Conservation (phyloP, 2,797 vertebrate species). For the Rhinichthys osculus region DNA sequence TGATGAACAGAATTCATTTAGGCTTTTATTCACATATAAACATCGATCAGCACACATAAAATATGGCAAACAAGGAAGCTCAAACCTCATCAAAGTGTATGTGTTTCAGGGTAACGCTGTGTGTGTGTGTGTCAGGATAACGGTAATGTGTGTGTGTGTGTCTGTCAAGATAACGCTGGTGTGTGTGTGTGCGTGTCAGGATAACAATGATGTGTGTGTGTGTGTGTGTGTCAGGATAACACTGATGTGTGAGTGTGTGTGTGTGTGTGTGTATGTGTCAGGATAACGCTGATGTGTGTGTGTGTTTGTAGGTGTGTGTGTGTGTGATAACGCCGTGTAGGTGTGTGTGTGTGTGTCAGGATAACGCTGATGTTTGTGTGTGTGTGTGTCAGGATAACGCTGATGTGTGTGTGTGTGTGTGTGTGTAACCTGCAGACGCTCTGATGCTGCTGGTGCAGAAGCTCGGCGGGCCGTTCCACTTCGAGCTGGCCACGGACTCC, state of each 20-base stretch:
- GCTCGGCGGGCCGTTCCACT: conserved; percentile 87
- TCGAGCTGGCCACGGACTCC: conserved; percentile 87
- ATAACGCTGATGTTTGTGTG: too few species aligned
- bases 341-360: background rate
- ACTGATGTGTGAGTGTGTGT: too few species aligned
- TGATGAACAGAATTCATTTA: background rate
- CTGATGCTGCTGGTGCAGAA: conserved; percentile 86
- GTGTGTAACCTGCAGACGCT: conserved; percentile 74
- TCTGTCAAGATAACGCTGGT: background rate
- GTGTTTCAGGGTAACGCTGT: too few species aligned
- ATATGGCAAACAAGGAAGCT: background rate
- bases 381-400: too few species aligned
- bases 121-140: too few species aligned
- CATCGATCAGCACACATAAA: background rate
- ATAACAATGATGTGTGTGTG: too few species aligned
- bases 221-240: too few species aligned
- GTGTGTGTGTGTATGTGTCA: background rate
- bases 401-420: background rate
- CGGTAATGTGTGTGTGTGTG: background rate
- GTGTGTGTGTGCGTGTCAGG: background rate
- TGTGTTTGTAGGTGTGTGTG: background rate
- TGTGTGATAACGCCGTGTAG: too few species aligned
- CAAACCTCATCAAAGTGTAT: background rate
- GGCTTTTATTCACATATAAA: background rate
- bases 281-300: too few species aligned